Evolutionary conservation across 2,113 vertebrate genomes (phyloP), one percentile per base, ranked within the genome.

Genomic region (Hyperopisus bebe): DNA sequence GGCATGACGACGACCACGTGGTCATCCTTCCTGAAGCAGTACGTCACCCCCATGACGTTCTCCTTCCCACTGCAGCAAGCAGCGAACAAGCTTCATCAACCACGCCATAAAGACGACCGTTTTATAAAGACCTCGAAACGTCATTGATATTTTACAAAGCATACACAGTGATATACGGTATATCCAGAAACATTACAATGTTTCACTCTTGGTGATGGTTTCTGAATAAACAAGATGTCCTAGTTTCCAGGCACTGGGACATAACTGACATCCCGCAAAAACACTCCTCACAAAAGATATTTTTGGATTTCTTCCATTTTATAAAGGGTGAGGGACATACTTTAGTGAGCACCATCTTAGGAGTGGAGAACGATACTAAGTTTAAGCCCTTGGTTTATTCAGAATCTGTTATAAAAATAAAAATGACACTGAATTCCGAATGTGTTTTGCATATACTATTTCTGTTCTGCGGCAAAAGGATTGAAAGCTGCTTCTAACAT

Each of bases 1-100:
- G 98, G 98, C 98, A 99, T 99, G 86, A 98, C 97, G 90, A 99
- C 98, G 93, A 99, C 98, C 90, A 98, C 97, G 0, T 99, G 97
- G 91, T 99, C 98, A 44, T 98, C 97, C 84, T 97, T 98, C 93
- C 98, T 96, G 93, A 99, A 98, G 95, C 98, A 99, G 88, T 97
- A 99, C 6, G 97, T 98, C 91, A 98, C 97, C 92, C 98, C 98
- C 95, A 99, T 99, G 90, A 99, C 98, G 42, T 99, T 99, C 89
- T 99, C 98, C 93, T 95, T 96, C 77, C 98, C 98, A 87, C 98
- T 99, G 92, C 66, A 95, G 93, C 91, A 92, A 93, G 94, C 94
- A 93, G 5, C 86, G 58, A 2, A 86, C 7, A 51, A 87, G 62
- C 11, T 89, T 77, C 39, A 13, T 35, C 53, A 3, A 55, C 35